Percentiles rank a stretch among this genome's conserved stretches.
Conservation (phyloP, 2,113 vertebrate species). For the Colius striatus region DNA sequence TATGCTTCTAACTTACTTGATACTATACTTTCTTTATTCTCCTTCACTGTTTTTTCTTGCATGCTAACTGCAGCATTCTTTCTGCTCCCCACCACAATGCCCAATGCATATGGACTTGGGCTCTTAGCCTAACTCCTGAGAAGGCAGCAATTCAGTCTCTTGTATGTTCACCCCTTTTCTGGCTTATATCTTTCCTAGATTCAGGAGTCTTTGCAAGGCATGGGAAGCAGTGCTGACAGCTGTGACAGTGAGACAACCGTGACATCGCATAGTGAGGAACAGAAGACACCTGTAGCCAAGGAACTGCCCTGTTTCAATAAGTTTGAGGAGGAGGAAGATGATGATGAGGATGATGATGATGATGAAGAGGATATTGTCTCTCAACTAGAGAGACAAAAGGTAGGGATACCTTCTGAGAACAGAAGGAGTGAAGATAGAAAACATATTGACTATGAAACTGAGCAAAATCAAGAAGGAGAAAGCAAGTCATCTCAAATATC, state of each 20-base stretch:
- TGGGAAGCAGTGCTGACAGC: slow-evolving; percentile 92
- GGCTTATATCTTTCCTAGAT: slow-evolving; percentile 69
- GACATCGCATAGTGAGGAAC: slow-evolving; percentile 85
- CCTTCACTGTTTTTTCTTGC: background rate
- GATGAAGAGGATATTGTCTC: slow-evolving; percentile 59
- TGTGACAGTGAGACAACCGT: slow-evolving; percentile 96
- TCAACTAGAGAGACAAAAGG: slow-evolving; percentile 6
- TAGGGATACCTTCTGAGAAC: background rate
- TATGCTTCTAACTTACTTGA: background rate
- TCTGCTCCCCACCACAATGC: background rate
- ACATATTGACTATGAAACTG: background rate
- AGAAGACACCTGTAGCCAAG: slow-evolving; percentile 73
- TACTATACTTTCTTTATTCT: background rate
- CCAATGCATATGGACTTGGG: background rate
- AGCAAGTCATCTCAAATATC: background rate
- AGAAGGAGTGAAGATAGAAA: background rate
- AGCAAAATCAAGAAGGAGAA: slow-evolving; percentile 6
- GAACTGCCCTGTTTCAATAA: slow-evolving; percentile 80
- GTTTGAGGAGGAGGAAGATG: slow-evolving; percentile 65
- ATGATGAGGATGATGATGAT: slow-evolving; percentile 60
- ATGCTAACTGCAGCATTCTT: background rate
- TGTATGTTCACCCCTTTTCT: background rate
- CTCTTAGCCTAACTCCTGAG: background rate
- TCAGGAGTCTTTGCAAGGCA: slow-evolving; percentile 85
- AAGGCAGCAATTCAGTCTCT: background rate